Base-by-base conservation (phyloP, 2,113 vertebrate species). In the Hymenochirus boettgeri region DNA sequence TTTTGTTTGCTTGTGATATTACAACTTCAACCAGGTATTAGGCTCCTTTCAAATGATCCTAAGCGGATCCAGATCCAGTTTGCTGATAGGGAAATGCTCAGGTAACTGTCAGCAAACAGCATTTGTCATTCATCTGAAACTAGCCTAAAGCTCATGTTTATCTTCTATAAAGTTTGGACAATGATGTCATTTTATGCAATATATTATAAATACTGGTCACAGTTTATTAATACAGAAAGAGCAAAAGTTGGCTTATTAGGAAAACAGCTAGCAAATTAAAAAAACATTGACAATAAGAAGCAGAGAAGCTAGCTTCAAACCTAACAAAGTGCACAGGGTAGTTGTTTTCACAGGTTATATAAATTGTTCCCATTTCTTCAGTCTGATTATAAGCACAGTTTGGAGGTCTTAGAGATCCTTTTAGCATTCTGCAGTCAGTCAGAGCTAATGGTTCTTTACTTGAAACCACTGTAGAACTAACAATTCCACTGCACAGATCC, bases 321-420 rank as follows among this genome's bases (percentile, higher is more conserved):
- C 8, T 48, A 15, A 19, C 53, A 57, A 65, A 65, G 27, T 65
- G 62, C 15, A 65, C 62, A 5, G 62, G 62, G 5, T 24, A 18
- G 12, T 50, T 42, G 6, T 22, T 65, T 55, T 65, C 62, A 22
- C 62, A 65, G 21, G 45, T 50, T 25, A 65, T 45, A 23, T 65
- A 31, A 23, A 65, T 23, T 9, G 47, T 47, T 18, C 62, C 62
- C 6, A 6, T 48, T n/a, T 31, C 27, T 23, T 3, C 22, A 9
- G 26, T 57, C 23, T 65, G 42, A 27, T 50, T 48, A 46, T 65
- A 65, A 21, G 39, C 26, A 48, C 62, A 65, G 2, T 19, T 11
- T 19, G 54, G 22, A 3, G 26, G 21, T 12, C 7, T 15, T 24
- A 8, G 26, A 8, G 62, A 33, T 5, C 52, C 17, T 23, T 35